Conservation (phyloP, 1,140 invertebrate species). For the Brachionus angularis region DNA sequence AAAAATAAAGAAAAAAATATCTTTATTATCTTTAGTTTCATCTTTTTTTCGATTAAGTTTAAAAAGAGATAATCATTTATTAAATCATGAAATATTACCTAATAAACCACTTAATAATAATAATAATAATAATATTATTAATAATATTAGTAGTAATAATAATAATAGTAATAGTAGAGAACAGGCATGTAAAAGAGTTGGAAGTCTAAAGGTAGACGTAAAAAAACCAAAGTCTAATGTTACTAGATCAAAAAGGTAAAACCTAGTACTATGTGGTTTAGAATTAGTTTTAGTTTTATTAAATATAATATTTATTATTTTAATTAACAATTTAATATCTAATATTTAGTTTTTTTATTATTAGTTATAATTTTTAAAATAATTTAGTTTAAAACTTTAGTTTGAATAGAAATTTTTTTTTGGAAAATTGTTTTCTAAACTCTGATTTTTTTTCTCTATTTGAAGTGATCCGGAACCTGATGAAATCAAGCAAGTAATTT, state of each 20-base stretch:
- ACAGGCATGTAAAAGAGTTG: slow-evolving; percentile 42
- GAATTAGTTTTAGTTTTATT: too few species aligned
- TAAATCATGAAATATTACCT: slow-evolving; percentile 24
- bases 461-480: slow-evolving; percentile 40
- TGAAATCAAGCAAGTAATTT: slow-evolving; percentile 33
- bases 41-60: slow-evolving; percentile 32
- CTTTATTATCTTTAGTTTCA: not conserved
- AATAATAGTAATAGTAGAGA: slow-evolving; percentile 5
- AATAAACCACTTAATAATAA: slow-evolving; percentile 7
- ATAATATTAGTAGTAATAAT: slow-evolving; percentile 11
- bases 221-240: slow-evolving; percentile 40
- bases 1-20: not conserved
- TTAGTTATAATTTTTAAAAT: not conserved
- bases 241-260: slow-evolving; percentile 43
- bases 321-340: too few species aligned
- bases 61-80: slow-evolving; percentile 29
- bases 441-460: too few species aligned
- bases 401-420: not conserved
- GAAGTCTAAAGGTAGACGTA: slow-evolving; percentile 38
- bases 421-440: too few species aligned
- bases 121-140: not conserved
- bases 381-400: not conserved
- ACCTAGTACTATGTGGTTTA: too few species aligned
- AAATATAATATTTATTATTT: not conserved
- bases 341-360: not conserved